These are phyloP conservation scores for Tor tambroides DNA, from an alignment of 2,113 vertebrate species.

Conservation along the genomic window DNA sequence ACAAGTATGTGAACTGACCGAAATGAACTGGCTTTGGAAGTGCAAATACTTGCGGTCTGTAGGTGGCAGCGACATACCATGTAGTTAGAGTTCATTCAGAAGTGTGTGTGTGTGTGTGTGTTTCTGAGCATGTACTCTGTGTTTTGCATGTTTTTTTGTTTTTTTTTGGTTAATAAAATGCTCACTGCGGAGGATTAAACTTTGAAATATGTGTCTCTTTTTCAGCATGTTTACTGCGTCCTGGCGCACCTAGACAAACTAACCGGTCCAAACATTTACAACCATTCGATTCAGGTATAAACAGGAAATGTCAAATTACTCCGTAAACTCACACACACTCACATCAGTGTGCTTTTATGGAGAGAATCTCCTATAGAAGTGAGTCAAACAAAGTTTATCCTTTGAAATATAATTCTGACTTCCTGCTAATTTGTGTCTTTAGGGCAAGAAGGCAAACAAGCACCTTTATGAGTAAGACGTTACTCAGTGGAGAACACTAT, in stretches of 20 bases:
- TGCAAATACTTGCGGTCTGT: neutral
- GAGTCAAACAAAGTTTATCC: constrained; percentile 25
- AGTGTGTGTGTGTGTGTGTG: constrained; percentile 46
- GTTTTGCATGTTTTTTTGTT: neutral
- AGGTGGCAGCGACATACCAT: constrained; percentile 50
- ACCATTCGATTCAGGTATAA: constrained; percentile 36
- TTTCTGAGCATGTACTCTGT: constrained; percentile 1
- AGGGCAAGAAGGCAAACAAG: constrained; percentile 31
- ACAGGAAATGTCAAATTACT: constrained; percentile 45
- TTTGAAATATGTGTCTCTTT: constrained; percentile 22
- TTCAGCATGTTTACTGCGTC: constrained; percentile 30
- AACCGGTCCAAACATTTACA: constrained; percentile 13
- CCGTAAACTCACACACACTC: constrained; percentile 24
- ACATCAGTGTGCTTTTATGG: constrained; percentile 4
- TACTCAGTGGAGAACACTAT: neutral
- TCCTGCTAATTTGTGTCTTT: constrained; percentile 16
- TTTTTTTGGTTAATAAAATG: constrained; percentile 12
- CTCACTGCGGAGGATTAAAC: neutral
- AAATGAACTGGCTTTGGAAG: neutral
- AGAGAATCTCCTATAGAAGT: neutral
- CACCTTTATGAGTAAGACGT: constrained; percentile 31
- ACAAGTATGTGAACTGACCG: neutral
- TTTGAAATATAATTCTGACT: constrained; percentile 22
- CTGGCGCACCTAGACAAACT: constrained; percentile 34
- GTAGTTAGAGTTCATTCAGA: neutral